These are phyloP conservation scores for Anaspis maculata DNA, from an alignment of 2,888 invertebrate genomes.

Conservation along the genomic window DNA sequence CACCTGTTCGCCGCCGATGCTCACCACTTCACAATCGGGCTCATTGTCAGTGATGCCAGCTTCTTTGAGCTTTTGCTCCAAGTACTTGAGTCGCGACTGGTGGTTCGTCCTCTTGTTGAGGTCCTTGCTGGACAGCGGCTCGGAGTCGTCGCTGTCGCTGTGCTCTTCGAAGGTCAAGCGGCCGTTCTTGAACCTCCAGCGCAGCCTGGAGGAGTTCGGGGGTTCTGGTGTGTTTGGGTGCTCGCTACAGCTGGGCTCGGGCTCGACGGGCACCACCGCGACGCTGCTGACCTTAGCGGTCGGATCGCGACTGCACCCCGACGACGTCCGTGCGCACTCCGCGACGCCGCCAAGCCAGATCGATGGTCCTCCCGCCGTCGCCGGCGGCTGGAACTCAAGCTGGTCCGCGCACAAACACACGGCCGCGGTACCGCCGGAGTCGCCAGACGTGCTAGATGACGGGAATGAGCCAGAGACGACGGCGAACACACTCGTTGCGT, in stretches of 20 bases:
- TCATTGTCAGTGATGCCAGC: constrained; percentile 30
- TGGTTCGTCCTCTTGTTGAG: constrained; percentile 37
- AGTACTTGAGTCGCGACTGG: constrained; percentile 44
- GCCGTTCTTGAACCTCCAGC: constrained; percentile 31
- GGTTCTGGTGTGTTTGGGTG: no score
- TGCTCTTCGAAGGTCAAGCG: constrained; percentile 25
- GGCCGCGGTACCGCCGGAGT: background rate
- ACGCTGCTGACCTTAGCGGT: constrained; percentile 31
- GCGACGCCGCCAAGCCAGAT: constrained; percentile 33
- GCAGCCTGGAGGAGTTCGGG: constrained; percentile 6
- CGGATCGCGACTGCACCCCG: constrained; percentile 36
- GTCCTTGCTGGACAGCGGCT: constrained; percentile 29
- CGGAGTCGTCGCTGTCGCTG: constrained; percentile 26
- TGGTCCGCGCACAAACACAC: background rate
- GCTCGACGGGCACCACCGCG: constrained; percentile 2
- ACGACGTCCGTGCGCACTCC: constrained; percentile 32
- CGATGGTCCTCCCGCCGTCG: constrained; percentile 27
- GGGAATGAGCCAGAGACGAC: background rate
- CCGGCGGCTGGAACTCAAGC: background rate
- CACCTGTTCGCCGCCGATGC: constrained; percentile 25
- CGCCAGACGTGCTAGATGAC: background rate
- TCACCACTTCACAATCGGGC: constrained; percentile 4
- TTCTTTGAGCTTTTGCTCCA: constrained; percentile 40
- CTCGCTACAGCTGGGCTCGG: background rate
- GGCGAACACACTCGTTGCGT: constrained; percentile 2